A percentile compares a stretch with the other conserved stretches of the same genome.
Conservation (phyloP, 37 sponge, comb jelly and placozoan genomes). For the Haliclona indistincta region DNA sequence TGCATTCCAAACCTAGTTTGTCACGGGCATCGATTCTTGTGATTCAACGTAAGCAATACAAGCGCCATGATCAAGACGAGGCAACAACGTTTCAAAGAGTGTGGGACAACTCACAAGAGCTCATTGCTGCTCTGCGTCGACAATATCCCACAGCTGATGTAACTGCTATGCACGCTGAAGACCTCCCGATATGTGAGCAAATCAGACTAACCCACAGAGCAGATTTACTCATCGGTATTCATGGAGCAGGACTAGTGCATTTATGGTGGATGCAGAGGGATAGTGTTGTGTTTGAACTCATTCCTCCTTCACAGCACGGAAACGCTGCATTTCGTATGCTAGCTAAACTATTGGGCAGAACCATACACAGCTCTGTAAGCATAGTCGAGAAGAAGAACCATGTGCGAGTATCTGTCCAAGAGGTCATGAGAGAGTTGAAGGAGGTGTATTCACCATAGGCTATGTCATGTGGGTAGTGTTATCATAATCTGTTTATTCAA, state of each 20-base stretch:
- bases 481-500: too few species aligned
- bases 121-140: slow-evolving; percentile 18
- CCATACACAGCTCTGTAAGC: too few species aligned
- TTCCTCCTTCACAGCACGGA: slow-evolving; percentile 14
- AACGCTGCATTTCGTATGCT: slow-evolving; percentile 66
- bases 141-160: slow-evolving; percentile 23
- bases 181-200: slow-evolving; percentile 63
- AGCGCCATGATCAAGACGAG: slow-evolving; percentile 24
- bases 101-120: slow-evolving; percentile 45
- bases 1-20: neutral
- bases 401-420: too few species aligned
- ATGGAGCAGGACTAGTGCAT: slow-evolving; percentile 79
- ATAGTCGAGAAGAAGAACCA: too few species aligned
- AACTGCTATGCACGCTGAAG: slow-evolving; percentile 41
- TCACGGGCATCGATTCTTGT: slow-evolving; percentile 17
- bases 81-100: slow-evolving; percentile 37
- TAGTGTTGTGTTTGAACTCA: slow-evolving; percentile 54
- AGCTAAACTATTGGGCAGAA: slow-evolving; percentile 46
- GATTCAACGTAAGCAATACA: slow-evolving; percentile 56
- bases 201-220: slow-evolving; percentile 27
- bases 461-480: too few species aligned
- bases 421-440: too few species aligned
- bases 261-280: slow-evolving; percentile 68
- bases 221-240: slow-evolving; percentile 63
- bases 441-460: too few species aligned